Evolutionary conservation across 2,797 vertebrate species (phyloP), one percentile per base, ranked within the genome.

Genomic region (Acanthopagrus latus): DNA sequence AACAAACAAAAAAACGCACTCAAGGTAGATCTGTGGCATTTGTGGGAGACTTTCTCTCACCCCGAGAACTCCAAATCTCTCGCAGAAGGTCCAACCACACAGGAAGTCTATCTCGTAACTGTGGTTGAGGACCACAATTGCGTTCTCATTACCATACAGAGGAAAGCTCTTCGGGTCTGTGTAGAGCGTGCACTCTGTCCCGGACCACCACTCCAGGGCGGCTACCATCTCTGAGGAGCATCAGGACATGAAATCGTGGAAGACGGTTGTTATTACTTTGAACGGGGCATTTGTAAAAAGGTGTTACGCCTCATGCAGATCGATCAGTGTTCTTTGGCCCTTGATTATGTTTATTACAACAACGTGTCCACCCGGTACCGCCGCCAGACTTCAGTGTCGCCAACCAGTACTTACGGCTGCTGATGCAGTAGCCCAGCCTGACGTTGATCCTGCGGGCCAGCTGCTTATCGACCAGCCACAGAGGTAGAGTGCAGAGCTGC

Each of bases 41-140:
- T 67, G 13, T n/a, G 12, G 16, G 48, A 33, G 20, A 46, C 27
- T 55, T 68, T 68, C 12, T 71, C 97, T 97, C 92, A 99, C 98
- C 96, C 97, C 97, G 29, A 99, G 92, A 65, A 99, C 94, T 55
- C 98, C 97, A 63, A 98, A 98, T 94, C 96, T 94, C 55, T 99
- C 98, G 78, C 97, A 97, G 80, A 97, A 96, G 88, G 96, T 97
- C 98, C 98, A 99, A 50, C 98, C 97, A 71, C 97, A 98, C 68
- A 99, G 94, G 86, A 99, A 99, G 94, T 99, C 98, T 0, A 99
- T 99, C 87, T 99, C 98, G 83, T 96, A 99, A 82, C 94, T 96
- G 92, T 99, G 98, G 93, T 99, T 99, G 62, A 99, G 97, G 59
- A 99, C 93, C 54, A 98, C 97, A 8, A 99, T 97, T 54, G 97